Evolutionary conservation across 1,140 invertebrate species (phyloP).

Genomic region (Heliconius himera): DNA sequence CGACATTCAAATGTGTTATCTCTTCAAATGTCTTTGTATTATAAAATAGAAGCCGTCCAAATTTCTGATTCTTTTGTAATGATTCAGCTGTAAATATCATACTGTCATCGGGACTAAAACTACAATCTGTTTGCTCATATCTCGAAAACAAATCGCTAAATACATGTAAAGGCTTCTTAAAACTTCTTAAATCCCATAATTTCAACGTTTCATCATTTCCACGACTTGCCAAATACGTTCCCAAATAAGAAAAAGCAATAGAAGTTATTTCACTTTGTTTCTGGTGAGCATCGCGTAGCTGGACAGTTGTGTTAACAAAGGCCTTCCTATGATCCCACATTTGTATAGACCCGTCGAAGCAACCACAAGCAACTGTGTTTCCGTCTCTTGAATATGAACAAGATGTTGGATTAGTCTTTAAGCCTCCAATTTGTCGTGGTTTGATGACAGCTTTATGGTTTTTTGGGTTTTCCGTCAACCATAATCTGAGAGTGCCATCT

Average conservation of each 20-base stretch:
- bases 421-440: conserved; percentile 92
- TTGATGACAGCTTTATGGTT: conserved; percentile 95
- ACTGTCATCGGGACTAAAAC: conserved; percentile 96
- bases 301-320: conserved; percentile 90
- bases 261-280: conserved; percentile 92
- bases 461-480: conserved; percentile 90
- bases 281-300: conserved; percentile 91
- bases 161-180: conserved; percentile 89
- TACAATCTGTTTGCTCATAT: conserved; percentile 95
- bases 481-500: conserved; percentile 95
- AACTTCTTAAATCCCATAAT: conserved; percentile 95
- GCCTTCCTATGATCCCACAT: conserved; percentile 97
- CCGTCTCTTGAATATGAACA: conserved; percentile 94
- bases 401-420: conserved; percentile 93
- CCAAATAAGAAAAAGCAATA: conserved; percentile 94
- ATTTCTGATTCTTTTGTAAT: conserved; percentile 85
- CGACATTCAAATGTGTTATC: conserved; percentile 88
- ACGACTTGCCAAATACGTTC: conserved; percentile 89
- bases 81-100: conserved; percentile 95
- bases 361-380: conserved; percentile 93
- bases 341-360: conserved; percentile 97
- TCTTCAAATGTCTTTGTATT: conserved; percentile 89
- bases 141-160: conserved; percentile 89
- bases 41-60: conserved; percentile 92
- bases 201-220: conserved; percentile 97